Evolutionary conservation across 2,797 vertebrate genomes (phyloP), one percentile per base, ranked within the genome.

Genomic region (Aselliscus stoliczkanus): DNA sequence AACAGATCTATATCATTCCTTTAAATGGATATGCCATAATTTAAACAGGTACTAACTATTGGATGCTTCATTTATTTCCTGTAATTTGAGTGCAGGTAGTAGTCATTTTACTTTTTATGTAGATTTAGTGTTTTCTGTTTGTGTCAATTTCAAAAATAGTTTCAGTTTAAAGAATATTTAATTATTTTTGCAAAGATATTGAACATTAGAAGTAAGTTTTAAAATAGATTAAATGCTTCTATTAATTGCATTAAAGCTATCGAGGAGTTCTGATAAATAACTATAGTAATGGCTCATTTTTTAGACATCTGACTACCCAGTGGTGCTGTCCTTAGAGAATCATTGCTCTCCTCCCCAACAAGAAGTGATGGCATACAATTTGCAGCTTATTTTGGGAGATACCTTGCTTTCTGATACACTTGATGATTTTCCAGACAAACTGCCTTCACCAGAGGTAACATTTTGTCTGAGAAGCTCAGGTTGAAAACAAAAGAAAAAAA

Each of bases 381-480:
- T 99, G 93, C 93, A 98, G 94, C 98, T 4, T 21, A 98, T 99
- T 92, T 98, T 99, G 1, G 99, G 98, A 72, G 98, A 99, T 3
- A 98, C 98, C 75, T 98, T 99, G 94, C 98, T 99, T 96, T 98
- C 88, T 83, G 72, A 97, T 65, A 97, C 98, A 1, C 56, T 99
- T 96, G 96, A 98, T 85, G 95, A 97, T 3, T 97, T 86, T 12
- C 62, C 97, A 1, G 96, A 93, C 83, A 95, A 52, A 11, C 97
- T 99, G n/a, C 99, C 99, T 12, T 99, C 99, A 97, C 99, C 99
- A 80, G 99, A 99, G 98, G 99, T 99, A 99, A 98, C 2, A 27
- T 84, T 0, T 91, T 65, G 34, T 65, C 29, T 88, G 37, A 88
- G 82, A 84, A 72, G 39, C 25, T 67, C 29, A 64, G 13, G 34